Percentiles rank a stretch among this genome's conserved stretches.
These are phyloP conservation scores for Achroia grisella DNA, from an alignment of 1,140 invertebrate genomes.

Conservation along the genomic window DNA sequence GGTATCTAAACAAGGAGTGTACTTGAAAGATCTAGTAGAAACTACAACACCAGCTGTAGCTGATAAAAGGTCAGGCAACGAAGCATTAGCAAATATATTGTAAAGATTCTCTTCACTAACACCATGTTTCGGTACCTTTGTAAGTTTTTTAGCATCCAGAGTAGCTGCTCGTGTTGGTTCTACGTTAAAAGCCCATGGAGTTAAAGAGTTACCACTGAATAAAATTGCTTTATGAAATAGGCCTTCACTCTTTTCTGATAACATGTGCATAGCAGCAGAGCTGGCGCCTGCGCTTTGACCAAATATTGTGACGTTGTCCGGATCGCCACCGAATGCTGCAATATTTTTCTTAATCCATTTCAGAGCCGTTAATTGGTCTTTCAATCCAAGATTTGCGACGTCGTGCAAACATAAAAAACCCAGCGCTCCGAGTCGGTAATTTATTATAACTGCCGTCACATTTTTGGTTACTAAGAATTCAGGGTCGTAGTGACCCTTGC, in stretches of 20 bases:
- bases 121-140: neutral
- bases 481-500: slow-evolving; percentile 70
- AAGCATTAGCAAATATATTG: slow-evolving; percentile 14
- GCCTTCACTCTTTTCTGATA: slow-evolving; percentile 34
- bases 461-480: slow-evolving; percentile 76
- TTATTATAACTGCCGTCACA: slow-evolving; percentile 78
- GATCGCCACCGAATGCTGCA: slow-evolving; percentile 77
- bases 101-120: neutral
- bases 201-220: slow-evolving; percentile 21
- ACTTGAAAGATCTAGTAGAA: slow-evolving; percentile 44
- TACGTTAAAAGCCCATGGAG: neutral
- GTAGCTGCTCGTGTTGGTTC: neutral
- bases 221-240: slow-evolving; percentile 17
- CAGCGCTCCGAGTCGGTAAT: slow-evolving; percentile 74
- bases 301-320: slow-evolving; percentile 71
- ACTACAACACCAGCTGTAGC: neutral
- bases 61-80: slow-evolving; percentile 1
- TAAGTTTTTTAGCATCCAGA: neutral
- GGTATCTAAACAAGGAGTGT: slow-evolving; percentile 43
- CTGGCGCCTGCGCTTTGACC: slow-evolving; percentile 74
- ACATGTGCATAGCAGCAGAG: slow-evolving; percentile 48
- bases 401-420: slow-evolving; percentile 66
- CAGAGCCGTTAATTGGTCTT: slow-evolving; percentile 76
- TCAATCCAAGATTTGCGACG: slow-evolving; percentile 79
- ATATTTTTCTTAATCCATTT: slow-evolving; percentile 78